Conservation (phyloP, 2,113 vertebrate genomes). For the Datnioides undecimradiatus region DNA sequence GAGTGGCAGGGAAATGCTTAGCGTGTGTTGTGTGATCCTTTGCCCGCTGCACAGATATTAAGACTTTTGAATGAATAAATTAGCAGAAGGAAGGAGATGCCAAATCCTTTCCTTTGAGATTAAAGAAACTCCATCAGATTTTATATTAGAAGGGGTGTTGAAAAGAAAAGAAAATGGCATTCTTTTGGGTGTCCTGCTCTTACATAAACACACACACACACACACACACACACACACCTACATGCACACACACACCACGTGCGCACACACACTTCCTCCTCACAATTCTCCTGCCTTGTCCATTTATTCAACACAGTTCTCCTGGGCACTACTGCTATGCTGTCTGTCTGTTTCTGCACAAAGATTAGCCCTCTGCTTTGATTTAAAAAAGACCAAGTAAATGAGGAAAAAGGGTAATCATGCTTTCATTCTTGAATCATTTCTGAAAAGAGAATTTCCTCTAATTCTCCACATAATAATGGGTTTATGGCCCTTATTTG, state of each 20-base stretch:
- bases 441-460: constrained; percentile 65
- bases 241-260: background rate
- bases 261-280: constrained; percentile 3
- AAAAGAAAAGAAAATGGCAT: constrained; percentile 52
- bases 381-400: constrained; percentile 63
- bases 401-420: constrained; percentile 60
- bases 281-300: constrained; percentile 33
- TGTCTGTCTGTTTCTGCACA: constrained; percentile 52
- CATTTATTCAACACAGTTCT: constrained; percentile 65
- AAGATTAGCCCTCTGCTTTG: constrained; percentile 69
- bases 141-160: constrained; percentile 48
- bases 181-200: constrained; percentile 28
- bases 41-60: constrained; percentile 68
- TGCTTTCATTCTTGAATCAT: constrained; percentile 64
- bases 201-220: constrained; percentile 35
- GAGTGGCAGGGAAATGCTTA: constrained; percentile 57
- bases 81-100: constrained; percentile 64
- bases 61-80: constrained; percentile 79
- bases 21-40: constrained; percentile 68
- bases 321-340: constrained; percentile 48
- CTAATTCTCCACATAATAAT: constrained; percentile 65
- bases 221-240: background rate
- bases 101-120: constrained; percentile 75
- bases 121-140: constrained; percentile 68
- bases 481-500: constrained; percentile 72